phyloP scores from a whole-genome alignment of 2,797 vertebrate species.

The Selene dorsalis region DNA sequence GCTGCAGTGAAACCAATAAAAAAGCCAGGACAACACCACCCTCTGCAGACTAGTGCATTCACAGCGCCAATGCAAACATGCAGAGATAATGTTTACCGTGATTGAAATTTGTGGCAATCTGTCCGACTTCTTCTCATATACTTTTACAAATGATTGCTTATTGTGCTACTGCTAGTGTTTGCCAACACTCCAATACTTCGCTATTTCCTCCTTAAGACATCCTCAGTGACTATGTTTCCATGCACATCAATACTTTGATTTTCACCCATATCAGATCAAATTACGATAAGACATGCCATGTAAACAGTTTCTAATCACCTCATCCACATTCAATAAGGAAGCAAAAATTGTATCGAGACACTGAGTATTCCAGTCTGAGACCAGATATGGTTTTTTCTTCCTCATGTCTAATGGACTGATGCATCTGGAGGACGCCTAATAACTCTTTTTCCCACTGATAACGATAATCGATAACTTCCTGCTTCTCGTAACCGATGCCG shows the following conservation, averaged over 20 bases:
- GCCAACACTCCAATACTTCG: background rate
- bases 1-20: conserved; percentile 3
- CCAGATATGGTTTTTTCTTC: background rate
- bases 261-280: too few relatives aligned
- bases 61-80: background rate
- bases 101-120: background rate
- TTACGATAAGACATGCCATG: too few relatives aligned
- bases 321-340: too few relatives aligned
- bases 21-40: background rate
- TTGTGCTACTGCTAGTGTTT: background rate
- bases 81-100: background rate
- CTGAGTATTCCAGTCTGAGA: too few relatives aligned
- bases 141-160: background rate
- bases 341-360: too few relatives aligned
- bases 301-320: too few relatives aligned
- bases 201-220: too few relatives aligned
- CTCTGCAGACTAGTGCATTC: background rate
- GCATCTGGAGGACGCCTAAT: background rate
- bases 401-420: background rate
- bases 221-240: too few relatives aligned
- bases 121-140: background rate
- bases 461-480: too few relatives aligned
- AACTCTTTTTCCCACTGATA: too few relatives aligned
- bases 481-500: too few relatives aligned
- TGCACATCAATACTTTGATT: too few relatives aligned